phyloP scores from a whole-genome alignment of 1,140 invertebrate genomes.

The Pomacea maculata region DNA sequence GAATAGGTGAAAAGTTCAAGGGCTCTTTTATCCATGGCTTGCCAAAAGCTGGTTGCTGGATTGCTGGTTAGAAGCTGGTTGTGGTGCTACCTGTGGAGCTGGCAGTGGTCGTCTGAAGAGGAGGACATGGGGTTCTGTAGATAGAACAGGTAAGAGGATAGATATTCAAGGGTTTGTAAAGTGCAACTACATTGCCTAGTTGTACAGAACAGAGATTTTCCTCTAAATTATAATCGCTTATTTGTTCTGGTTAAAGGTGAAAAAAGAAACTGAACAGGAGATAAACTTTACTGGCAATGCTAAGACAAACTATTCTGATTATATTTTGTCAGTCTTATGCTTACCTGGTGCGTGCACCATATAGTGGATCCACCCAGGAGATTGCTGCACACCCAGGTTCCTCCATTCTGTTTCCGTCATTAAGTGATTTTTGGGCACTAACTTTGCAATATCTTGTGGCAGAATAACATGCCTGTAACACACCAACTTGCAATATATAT shows the following conservation, averaged over 20 bases:
- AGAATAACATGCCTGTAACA: slow-evolving; percentile 88
- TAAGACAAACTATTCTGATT: not conserved
- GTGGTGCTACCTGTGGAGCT: not conserved
- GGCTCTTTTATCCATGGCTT: no score
- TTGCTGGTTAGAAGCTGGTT: no score
- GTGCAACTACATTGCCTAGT: not conserved
- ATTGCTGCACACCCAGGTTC: slow-evolving; percentile 93
- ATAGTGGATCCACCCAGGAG: slow-evolving; percentile 94
- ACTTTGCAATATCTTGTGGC: slow-evolving; percentile 82
- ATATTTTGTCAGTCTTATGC: not conserved
- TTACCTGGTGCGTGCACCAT: slow-evolving; percentile 87
- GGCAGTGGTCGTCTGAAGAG: slow-evolving; percentile 53
- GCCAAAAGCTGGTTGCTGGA: no score
- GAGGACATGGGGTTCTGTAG: slow-evolving; percentile 58
- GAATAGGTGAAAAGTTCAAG: no score
- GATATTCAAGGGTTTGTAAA: not conserved
- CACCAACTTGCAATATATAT: slow-evolving; percentile 75
- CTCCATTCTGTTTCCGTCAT: slow-evolving; percentile 97
- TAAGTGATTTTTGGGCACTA: slow-evolving; percentile 88
- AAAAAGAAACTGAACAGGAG: not conserved
- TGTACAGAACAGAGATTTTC: no score
- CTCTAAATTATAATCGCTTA: not conserved
- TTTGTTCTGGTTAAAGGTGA: not conserved
- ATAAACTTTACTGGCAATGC: not conserved
- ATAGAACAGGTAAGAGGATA: slow-evolving; percentile 8